Evolutionary conservation across 2,888 invertebrate genomes (phyloP).

Genomic region (Hirudinaria manillensis): DNA sequence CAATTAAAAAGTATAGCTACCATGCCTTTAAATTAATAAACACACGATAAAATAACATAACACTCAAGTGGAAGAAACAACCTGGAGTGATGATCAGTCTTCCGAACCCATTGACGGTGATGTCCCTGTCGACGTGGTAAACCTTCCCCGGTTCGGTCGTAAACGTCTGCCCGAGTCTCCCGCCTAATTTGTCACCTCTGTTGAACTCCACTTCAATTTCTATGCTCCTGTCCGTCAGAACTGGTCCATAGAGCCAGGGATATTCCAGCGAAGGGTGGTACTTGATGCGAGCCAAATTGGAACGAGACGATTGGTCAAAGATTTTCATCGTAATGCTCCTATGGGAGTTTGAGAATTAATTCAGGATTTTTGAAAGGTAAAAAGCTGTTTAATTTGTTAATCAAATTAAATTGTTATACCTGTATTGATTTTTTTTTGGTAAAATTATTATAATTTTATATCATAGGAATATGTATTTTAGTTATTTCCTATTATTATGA

Average conservation of each 20-base stretch:
- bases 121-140: conserved; percentile 85
- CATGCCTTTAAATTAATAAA: no score
- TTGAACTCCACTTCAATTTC: conserved; percentile 28
- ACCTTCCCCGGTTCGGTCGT: conserved; percentile 25
- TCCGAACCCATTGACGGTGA: conserved; percentile 66
- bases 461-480: no score
- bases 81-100: conserved; percentile 12
- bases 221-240: conserved; percentile 30
- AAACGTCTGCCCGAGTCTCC: conserved; percentile 27
- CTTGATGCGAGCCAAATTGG: conserved; percentile 83
- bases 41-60: no score
- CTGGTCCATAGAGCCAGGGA: conserved; percentile 65
- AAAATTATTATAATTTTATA: no score
- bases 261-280: conserved; percentile 75
- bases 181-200: conserved; percentile 29
- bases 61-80: no score
- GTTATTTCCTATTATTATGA: no score
- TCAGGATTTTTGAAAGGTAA: not conserved
- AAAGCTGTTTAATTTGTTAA: not conserved
- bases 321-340: conserved; percentile 43
- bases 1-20: no score
- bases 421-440: no score
- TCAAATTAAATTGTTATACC: not conserved
- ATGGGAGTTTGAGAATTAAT: not conserved
- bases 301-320: conserved; percentile 57